Base-by-base conservation (phyloP, 2,113 vertebrate species). In the Amazona guildingii region DNA sequence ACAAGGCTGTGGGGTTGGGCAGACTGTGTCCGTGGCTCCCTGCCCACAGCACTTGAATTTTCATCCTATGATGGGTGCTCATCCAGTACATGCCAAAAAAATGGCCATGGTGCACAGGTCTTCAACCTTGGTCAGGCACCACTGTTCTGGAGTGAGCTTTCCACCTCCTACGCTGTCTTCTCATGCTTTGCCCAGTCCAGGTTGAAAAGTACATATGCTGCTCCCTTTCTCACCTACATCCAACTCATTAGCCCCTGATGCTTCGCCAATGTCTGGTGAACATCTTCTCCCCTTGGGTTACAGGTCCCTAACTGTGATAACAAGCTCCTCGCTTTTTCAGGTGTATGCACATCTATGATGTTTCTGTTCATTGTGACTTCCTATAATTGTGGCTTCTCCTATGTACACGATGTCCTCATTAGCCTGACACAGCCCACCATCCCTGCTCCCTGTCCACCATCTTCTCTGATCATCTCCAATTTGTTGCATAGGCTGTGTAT, bases 391-490 rank as follows among this genome's bases (percentile, higher is more conserved):
- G 3, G 3, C 28, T 49, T 76, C 37, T 62, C 33, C 41, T 3
- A 1, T 9, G 33, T 23, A 17, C 17, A 10, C 31, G 3, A 5
- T 17, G 21, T 77, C n/a, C 69, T 70, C 19, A 5, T 49, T 62
- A 83, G 68, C 72, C 73, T 44, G 48, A 46, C 17, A 8, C 0
- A 1, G 49, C 75, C 49, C 43, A 16, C 11, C 28, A 23, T 24
- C 31, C 73, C 59, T 20, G 19, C 54, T 33, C 31, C 18, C 54
- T 55, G 29, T 55, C 31, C 11, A 55, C 54, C 18, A 13, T 52
- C 4, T 66, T n/a, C n/a, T 51, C 55, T 39, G 25, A 33, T 17
- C 24, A 20, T 9, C 51, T 43, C 39, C 0, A 0, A 39, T 16
- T 19, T 39, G 10, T 3, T 6, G 51, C 18, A 20, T 10, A 21